These are phyloP conservation scores for Zoroaster sp. DNA, from an alignment of 53 echinoderm and acorn worm species.

Conservation along the genomic window DNA sequence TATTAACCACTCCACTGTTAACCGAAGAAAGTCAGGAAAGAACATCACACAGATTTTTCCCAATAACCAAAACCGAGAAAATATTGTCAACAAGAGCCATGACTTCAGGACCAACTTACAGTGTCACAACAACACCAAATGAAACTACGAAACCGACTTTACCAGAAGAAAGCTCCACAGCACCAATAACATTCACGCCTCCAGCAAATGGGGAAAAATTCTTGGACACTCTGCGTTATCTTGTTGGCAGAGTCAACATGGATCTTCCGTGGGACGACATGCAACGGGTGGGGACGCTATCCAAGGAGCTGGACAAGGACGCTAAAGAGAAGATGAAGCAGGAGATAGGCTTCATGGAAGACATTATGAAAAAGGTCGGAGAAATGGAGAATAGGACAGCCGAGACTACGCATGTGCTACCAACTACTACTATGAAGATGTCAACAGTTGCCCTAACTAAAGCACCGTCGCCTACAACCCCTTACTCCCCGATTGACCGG, in stretches of 20 bases:
- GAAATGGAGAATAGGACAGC: background rate
- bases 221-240: background rate
- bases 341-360: background rate
- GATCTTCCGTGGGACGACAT: slow-evolving; percentile 18
- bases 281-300: background rate
- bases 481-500: background rate
- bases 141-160: background rate
- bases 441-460: background rate
- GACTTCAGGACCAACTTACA: background rate
- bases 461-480: background rate
- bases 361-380: background rate
- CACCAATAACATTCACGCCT: background rate
- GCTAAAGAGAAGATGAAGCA: background rate
- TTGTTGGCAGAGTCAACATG: background rate
- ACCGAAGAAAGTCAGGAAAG: background rate
- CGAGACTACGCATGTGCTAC: background rate
- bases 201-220: background rate
- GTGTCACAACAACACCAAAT: background rate
- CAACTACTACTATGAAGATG: background rate
- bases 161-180: background rate
- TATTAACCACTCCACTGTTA: background rate
- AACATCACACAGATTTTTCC: no score
- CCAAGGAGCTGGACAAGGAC: background rate
- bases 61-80: background rate
- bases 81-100: background rate